Percentiles rank a stretch among this genome's conserved stretches.
These are phyloP conservation scores for Eptesicus fuscus DNA, from an alignment of 2,113 vertebrate species.

Conservation along the genomic window DNA sequence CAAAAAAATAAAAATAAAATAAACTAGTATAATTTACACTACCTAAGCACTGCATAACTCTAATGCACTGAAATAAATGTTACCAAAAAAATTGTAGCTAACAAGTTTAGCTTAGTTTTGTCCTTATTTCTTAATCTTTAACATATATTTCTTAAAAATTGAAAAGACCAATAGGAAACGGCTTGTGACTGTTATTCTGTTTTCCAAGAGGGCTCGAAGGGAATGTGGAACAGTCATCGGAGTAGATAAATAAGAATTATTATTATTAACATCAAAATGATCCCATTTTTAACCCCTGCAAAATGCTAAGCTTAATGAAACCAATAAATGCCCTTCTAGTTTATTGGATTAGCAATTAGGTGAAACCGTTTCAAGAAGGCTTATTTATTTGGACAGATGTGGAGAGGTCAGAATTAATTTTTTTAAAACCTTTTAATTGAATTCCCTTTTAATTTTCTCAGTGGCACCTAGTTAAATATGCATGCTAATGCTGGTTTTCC, in stretches of 20 bases:
- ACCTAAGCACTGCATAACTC: neutral
- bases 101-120: neutral
- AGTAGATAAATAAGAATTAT: conserved; percentile 62
- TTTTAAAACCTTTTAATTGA: conserved; percentile 85
- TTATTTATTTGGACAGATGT: conserved; percentile 87
- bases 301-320: conserved; percentile 79
- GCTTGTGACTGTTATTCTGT: neutral
- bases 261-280: conserved; percentile 73
- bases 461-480: conserved; percentile 85
- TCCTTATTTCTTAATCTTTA: neutral
- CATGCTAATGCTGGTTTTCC: conserved; percentile 82
- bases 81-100: neutral
- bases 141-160: neutral
- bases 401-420: conserved; percentile 87
- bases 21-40: neutral
- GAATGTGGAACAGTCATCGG: neutral
- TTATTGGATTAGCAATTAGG: conserved; percentile 79
- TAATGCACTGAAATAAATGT: neutral
- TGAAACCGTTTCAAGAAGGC: conserved; percentile 78
- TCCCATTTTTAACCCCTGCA: conserved; percentile 76
- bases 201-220: neutral
- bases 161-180: neutral
- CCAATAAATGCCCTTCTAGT: conserved; percentile 77
- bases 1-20: neutral
- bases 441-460: conserved; percentile 85